Evolutionary conservation across 2,797 vertebrate species (phyloP).

Genomic region (Premnoplex brunnescens): DNA sequence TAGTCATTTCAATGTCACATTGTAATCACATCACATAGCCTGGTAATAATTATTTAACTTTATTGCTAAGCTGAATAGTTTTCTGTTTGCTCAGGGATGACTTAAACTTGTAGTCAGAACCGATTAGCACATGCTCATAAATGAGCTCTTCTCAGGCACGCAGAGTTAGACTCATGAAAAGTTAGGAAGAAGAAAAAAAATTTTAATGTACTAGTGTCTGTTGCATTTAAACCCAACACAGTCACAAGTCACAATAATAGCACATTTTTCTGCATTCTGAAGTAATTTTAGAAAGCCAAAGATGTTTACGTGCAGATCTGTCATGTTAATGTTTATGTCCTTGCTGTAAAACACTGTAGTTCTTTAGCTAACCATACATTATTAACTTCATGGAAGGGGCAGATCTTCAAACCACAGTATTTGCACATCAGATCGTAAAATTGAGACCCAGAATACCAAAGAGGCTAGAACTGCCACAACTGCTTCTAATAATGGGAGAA

Average conservation of each 20-base stretch:
- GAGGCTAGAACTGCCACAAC: background rate
- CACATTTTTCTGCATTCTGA: slow-evolving; percentile 18
- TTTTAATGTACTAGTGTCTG: slow-evolving; percentile 1
- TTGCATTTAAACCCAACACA: slow-evolving; percentile 43
- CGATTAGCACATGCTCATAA: slow-evolving; percentile 59
- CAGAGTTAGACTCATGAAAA: slow-evolving; percentile 15
- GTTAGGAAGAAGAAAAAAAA: slow-evolving; percentile 19
- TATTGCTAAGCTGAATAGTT: slow-evolving; percentile 70
- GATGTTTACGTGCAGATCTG: slow-evolving; percentile 14
- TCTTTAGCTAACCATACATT: slow-evolving; percentile 46
- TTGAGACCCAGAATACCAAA: background rate
- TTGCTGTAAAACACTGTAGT: slow-evolving; percentile 34
- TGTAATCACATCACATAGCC: slow-evolving; percentile 69
- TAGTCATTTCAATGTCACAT: slow-evolving; percentile 75
- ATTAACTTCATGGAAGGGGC: slow-evolving; percentile 16
- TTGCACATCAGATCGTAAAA: slow-evolving; percentile 22
- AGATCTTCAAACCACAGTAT: background rate
- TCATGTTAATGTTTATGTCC: slow-evolving; percentile 47
- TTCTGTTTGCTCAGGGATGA: slow-evolving; percentile 72
- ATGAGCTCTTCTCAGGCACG: slow-evolving; percentile 55
- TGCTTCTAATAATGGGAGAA: slow-evolving; percentile 41
- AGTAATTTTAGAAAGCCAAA: background rate
- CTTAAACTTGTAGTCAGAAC: slow-evolving; percentile 66
- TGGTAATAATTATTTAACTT: slow-evolving; percentile 78
- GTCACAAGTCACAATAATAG: slow-evolving; percentile 25